Conservation (phyloP, 1,140 invertebrate species). For the Cepaea nemoralis region DNA sequence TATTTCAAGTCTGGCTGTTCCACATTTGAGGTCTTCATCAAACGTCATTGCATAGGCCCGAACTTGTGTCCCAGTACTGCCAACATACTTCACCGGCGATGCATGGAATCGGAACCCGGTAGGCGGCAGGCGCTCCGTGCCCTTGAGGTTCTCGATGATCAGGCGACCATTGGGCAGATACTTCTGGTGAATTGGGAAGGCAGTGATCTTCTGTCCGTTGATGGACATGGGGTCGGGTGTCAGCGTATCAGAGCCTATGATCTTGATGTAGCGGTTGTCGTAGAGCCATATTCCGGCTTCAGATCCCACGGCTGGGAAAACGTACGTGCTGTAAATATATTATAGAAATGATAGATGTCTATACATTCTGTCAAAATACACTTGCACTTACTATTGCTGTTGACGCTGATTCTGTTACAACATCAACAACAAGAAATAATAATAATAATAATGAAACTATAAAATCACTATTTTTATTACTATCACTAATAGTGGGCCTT, state of each 20-base stretch:
- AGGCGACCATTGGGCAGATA: neutral
- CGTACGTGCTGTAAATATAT: neutral
- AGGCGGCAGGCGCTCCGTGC: neutral
- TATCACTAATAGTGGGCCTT: too few species aligned
- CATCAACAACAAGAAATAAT: too few species aligned
- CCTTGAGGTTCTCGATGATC: constrained; percentile 22
- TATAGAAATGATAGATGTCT: neutral
- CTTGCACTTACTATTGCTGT: too few species aligned
- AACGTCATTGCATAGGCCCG: neutral
- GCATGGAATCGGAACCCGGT: constrained; percentile 20
- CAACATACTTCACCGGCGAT: neutral
- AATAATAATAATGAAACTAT: too few species aligned
- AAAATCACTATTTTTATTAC: too few species aligned
- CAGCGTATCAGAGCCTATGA: neutral
- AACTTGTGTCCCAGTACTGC: neutral
- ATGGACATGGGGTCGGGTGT: neutral
- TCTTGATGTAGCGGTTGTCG: constrained; percentile 1
- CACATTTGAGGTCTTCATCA: neutral
- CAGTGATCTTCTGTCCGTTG: neutral
- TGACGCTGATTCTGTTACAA: too few species aligned
- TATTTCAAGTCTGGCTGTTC: neutral
- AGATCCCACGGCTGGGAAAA: neutral
- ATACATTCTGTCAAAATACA: too few species aligned
- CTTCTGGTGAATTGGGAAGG: constrained; percentile 4
- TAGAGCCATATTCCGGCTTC: constrained; percentile 8